These are phyloP conservation scores for Tenebrosternarchus preto DNA, from an alignment of 2,113 vertebrate species.

Conservation along the genomic window DNA sequence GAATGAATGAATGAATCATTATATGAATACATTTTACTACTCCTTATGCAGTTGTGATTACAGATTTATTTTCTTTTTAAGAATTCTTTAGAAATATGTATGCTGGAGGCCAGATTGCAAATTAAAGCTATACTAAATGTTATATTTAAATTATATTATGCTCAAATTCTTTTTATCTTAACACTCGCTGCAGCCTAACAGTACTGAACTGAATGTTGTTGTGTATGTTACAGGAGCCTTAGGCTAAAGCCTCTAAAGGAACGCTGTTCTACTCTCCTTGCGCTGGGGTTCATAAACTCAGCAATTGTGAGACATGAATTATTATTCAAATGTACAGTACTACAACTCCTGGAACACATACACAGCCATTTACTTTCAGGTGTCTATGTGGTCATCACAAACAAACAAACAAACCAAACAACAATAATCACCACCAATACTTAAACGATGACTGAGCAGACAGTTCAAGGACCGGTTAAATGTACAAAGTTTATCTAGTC, in stretches of 20 bases:
- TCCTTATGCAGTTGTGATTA: too few relatives aligned
- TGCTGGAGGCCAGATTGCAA: not conserved
- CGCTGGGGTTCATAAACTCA: not conserved
- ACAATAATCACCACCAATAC: too few relatives aligned
- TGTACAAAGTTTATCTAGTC: not conserved
- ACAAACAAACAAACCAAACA: too few relatives aligned
- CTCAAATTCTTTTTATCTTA: too few relatives aligned
- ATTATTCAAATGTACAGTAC: too few relatives aligned
- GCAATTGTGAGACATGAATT: not conserved
- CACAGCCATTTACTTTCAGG: too few relatives aligned
- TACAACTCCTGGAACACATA: too few relatives aligned
- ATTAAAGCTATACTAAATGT: too few relatives aligned
- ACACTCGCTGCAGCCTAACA: not conserved
- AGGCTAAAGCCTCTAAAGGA: not conserved
- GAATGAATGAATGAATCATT: not conserved
- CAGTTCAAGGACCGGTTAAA: not conserved
- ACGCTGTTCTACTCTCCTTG: too few relatives aligned
- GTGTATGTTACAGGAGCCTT: not conserved
- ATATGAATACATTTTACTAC: not conserved
- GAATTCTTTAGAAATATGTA: not conserved
- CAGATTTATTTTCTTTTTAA: not conserved
- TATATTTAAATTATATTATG: too few relatives aligned
- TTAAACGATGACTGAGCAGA: not conserved
- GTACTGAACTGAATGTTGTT: not conserved
- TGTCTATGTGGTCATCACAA: too few relatives aligned